Evolutionary conservation across 92 coral and sea anemone genomes (phyloP).

Genomic region (Palythoa caribaeorum): DNA sequence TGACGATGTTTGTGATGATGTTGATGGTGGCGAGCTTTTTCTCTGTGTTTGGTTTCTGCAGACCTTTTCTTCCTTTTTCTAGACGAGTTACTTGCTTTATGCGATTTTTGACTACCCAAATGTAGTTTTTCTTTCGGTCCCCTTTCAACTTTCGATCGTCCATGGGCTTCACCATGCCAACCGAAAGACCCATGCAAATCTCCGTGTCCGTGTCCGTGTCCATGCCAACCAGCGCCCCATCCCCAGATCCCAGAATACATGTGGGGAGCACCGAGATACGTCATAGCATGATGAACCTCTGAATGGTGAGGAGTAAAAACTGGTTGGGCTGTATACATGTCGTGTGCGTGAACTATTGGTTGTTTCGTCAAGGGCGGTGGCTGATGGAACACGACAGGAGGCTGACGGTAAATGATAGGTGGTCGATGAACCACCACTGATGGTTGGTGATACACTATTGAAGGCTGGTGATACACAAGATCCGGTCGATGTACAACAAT

Average conservation of each 20-base stretch:
- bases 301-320: constrained; percentile 79
- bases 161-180: constrained; percentile 52
- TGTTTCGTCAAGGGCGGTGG: constrained; percentile 95
- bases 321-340: constrained; percentile 81
- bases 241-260: constrained; percentile 85
- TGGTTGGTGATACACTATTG: constrained; percentile 93
- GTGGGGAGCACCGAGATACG: constrained; percentile 93
- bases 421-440: constrained; percentile 98
- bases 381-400: constrained; percentile 96
- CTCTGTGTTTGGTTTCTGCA: constrained; percentile 16
- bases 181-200: constrained; percentile 31
- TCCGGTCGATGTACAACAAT: constrained; percentile 95
- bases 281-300: constrained; percentile 72
- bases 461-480: constrained; percentile 90
- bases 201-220: constrained; percentile 42
- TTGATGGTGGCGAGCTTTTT: constrained; percentile 47
- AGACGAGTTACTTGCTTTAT: constrained; percentile 35
- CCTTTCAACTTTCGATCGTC: constrained; percentile 81
- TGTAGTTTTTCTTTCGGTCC: neutral
- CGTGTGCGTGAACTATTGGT: constrained; percentile 83
- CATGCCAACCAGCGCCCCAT: constrained; percentile 69
- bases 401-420: constrained; percentile 90
- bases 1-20: constrained; percentile 4
- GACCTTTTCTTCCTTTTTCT: constrained; percentile 51
- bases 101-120: neutral